Percentiles rank a stretch among this genome's conserved stretches.
Conservation (phyloP, 2,888 invertebrate genomes). For the Drosophila putrida region DNA sequence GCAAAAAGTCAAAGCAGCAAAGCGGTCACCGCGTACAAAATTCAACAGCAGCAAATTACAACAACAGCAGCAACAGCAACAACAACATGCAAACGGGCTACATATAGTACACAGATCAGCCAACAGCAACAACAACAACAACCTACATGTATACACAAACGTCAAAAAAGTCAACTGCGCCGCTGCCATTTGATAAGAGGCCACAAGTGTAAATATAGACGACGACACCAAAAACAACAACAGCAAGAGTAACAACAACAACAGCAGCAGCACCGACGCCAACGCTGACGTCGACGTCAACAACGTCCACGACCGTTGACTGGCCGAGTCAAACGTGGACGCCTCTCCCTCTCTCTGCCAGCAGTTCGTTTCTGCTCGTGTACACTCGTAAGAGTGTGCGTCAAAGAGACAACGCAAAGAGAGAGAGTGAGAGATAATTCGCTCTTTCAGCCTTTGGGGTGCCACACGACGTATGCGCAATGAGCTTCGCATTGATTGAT, state of each 20-base stretch:
- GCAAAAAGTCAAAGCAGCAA: conserved; percentile 80
- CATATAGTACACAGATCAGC: conserved; percentile 79
- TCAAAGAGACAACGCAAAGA: conserved; percentile 43
- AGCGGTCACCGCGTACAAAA: conserved; percentile 79
- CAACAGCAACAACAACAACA: conserved; percentile 53
- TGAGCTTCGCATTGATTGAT: conserved; percentile 62
- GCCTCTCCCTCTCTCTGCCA: conserved; percentile 22
- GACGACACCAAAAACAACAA: conserved; percentile 58
- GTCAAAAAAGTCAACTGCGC: conserved; percentile 82
- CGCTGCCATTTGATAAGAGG: conserved; percentile 83
- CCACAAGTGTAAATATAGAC: conserved; percentile 83
- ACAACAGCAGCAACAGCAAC: conserved; percentile 36
- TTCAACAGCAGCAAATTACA: conserved; percentile 69
- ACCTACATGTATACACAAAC: conserved; percentile 63
- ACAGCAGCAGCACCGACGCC: conserved; percentile 20
- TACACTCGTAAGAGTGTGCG: not conserved
- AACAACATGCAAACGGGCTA: conserved; percentile 48
- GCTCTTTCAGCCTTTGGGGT: conserved; percentile 35
- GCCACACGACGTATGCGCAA: conserved; percentile 65
- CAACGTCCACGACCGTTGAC: conserved; percentile 79
- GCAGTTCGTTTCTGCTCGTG: conserved; percentile 15
- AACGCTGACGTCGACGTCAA: conserved; percentile 30
- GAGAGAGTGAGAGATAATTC: not conserved
- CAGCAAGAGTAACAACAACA: conserved; percentile 34
- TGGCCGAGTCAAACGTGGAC: conserved; percentile 64